phyloP scores from a whole-genome alignment of 2,888 invertebrate genomes.

The Ochropacha duplaris region DNA sequence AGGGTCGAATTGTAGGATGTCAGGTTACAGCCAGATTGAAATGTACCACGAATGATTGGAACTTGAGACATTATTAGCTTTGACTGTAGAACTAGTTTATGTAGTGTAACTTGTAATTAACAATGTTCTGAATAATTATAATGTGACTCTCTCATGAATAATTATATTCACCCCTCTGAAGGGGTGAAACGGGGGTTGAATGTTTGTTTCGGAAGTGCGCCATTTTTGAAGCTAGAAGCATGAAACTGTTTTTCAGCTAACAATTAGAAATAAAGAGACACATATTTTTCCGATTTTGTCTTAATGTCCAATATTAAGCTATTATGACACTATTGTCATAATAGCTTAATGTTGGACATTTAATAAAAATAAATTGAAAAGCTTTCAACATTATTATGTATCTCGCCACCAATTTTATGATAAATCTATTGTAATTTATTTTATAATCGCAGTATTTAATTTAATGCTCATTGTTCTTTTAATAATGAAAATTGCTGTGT shows the following conservation, averaged over 20 bases:
- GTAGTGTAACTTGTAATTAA: neutral
- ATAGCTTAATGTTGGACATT: neutral
- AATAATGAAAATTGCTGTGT: too few species aligned
- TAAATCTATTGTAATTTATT: neutral
- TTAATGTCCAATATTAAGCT: too few species aligned
- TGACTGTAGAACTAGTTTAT: neutral
- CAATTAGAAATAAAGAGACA: too few species aligned
- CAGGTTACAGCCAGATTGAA: neutral
- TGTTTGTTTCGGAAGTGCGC: too few species aligned
- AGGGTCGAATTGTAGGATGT: conserved; percentile 46
- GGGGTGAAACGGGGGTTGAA: too few species aligned
- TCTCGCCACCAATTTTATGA: neutral
- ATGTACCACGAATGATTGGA: neutral
- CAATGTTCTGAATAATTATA: neutral
- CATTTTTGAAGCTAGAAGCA: too few species aligned
- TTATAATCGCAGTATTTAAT: neutral
- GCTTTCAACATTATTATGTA: neutral
- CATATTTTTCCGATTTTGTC: too few species aligned
- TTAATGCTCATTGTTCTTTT: neutral
- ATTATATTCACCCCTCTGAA: too few species aligned
- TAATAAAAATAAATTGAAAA: neutral
- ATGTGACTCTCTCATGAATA: too few species aligned
- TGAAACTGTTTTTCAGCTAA: too few species aligned
- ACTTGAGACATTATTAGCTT: neutral
- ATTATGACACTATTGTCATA: too few species aligned